Base-by-base conservation (phyloP, 1,140 invertebrate genomes). In the Venustaconcha ellipsiformis region DNA sequence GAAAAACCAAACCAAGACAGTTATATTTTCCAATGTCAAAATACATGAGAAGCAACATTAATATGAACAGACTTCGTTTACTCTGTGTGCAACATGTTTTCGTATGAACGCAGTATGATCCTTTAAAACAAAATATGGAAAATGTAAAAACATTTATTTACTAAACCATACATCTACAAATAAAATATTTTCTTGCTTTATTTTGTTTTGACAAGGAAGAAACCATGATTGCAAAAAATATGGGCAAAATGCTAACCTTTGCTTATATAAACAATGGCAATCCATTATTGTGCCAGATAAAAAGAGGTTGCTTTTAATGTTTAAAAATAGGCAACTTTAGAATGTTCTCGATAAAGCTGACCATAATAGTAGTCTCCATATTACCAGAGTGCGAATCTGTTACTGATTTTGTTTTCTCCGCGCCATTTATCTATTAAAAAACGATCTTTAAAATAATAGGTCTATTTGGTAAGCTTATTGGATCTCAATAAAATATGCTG, bases 261-360 rank as follows among this genome's bases (percentile, higher is more conserved):
- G 65, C 67, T 23, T 65, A 74, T 48, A 67, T 74, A 74, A 74
- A 74, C 14, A 74, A 57, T 58, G 72, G 72, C 14, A 74, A 65
- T 23, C 72, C 72, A 74, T 74, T 57, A 58, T 64, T 67, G 14
- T 67, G 67, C 72, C 72, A 74, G 1, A 74, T 74, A 14, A 74
- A 59, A 17, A 67, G n/a, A 74, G 58, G 56, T 74, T 74, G 18
- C 55, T 67, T 14, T 14, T 8, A 57, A 14, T 18, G 60, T 67
- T 26, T 57, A 74, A 37, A 37, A 74, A 74, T 57, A 57, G 58
- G 8, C 72, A 57, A 11, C 6, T 63, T 14, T 30, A 67, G 62
- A 67, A 60, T 74, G 15, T 23, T 48, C 14, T 48, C 59, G 67
- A 37, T 74, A 74, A 30, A 74, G 17, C 37, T 67, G 1, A 3